Percentiles rank a stretch among this genome's conserved stretches.
Evolutionary conservation across 2,797 vertebrate genomes (phyloP).

Genomic region (Buceros bicornis): DNA sequence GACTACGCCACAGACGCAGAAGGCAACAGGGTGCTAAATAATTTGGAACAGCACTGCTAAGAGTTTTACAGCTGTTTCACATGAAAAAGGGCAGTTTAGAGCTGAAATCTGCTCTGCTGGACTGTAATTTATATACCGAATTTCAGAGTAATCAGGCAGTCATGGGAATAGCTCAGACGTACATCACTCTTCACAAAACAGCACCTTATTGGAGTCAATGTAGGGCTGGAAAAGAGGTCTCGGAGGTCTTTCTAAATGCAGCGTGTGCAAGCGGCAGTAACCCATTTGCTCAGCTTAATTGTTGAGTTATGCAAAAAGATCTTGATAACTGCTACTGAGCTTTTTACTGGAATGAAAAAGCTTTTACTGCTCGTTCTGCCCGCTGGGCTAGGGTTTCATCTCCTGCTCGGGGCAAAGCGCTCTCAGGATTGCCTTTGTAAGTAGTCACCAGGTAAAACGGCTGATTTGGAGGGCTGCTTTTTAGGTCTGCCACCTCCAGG

Average conservation of each 20-base stretch:
- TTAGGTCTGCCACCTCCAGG: neutral
- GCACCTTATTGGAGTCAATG: neutral
- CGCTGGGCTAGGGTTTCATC: neutral
- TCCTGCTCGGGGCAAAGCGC: neutral
- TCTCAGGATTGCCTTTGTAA: neutral
- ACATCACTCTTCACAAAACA: neutral
- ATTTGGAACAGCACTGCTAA: neutral
- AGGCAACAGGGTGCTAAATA: neutral
- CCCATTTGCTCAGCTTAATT: neutral
- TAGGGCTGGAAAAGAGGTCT: neutral
- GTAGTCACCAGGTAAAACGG: neutral
- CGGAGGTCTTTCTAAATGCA: neutral
- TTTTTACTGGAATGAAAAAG: slow-evolving; percentile 11
- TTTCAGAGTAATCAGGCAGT: neutral
- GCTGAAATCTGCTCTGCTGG: neutral
- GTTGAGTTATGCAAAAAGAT: neutral
- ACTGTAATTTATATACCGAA: neutral
- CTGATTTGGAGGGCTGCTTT: neutral
- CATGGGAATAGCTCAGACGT: neutral
- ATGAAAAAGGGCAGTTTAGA: neutral
- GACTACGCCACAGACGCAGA: neutral
- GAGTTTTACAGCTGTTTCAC: neutral
- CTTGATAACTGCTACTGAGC: neutral
- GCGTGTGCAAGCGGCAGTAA: neutral
- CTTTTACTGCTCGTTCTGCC: neutral